Conservation (phyloP, 1,140 invertebrate species). For the Bradynema listronoti region DNA sequence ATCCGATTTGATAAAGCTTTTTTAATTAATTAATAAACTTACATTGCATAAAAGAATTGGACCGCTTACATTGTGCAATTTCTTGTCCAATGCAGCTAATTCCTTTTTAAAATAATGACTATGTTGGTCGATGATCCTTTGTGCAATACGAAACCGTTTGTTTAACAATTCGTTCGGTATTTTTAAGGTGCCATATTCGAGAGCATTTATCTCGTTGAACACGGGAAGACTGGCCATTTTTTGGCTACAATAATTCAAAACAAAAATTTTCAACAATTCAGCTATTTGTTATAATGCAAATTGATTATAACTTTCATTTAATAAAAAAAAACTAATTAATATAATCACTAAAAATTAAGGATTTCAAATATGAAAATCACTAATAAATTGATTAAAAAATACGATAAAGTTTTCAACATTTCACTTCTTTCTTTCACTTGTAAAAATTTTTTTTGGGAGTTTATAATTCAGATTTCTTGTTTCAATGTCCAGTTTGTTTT, state of each 20-base stretch:
- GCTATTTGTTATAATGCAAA: background rate
- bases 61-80: slow-evolving; percentile 21
- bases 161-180: slow-evolving; percentile 94
- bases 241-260: background rate
- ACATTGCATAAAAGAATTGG: slow-evolving; percentile 33
- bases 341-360: too few relatives aligned
- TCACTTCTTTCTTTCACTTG: too few relatives aligned
- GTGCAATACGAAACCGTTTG: slow-evolving; percentile 84
- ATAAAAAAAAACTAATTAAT: too few relatives aligned
- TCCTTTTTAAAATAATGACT: slow-evolving; percentile 42
- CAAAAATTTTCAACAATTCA: background rate
- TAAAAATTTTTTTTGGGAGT: too few relatives aligned
- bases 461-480: too few relatives aligned
- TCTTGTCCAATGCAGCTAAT: slow-evolving; percentile 17
- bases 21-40: too few relatives aligned
- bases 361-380: too few relatives aligned
- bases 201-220: slow-evolving; percentile 20
- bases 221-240: slow-evolving; percentile 16
- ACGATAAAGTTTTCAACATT: too few relatives aligned
- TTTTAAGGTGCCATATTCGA: slow-evolving; percentile 58
- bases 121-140: slow-evolving; percentile 31
- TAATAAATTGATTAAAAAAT: too few relatives aligned
- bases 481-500: too few relatives aligned
- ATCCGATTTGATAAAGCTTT: too few relatives aligned
- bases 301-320: background rate